phyloP scores from a whole-genome alignment of 2,797 vertebrate species.

The Chromis chromis region DNA sequence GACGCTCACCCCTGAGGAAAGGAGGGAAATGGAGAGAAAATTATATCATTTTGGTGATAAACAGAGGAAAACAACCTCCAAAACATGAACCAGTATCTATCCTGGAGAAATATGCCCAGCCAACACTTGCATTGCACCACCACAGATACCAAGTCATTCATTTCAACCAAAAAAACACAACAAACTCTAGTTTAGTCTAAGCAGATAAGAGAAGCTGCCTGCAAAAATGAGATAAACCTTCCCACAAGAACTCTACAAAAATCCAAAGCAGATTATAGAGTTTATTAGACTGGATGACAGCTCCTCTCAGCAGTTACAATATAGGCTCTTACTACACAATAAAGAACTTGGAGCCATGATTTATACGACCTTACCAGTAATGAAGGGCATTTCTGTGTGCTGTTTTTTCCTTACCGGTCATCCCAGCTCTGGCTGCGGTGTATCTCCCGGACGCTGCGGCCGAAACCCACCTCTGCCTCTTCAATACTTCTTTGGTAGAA shows the following conservation, averaged over 20 bases:
- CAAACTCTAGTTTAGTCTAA: not conserved
- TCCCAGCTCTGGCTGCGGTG: slow-evolving; percentile 96
- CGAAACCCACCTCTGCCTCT: slow-evolving; percentile 89
- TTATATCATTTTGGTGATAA: slow-evolving; percentile 13
- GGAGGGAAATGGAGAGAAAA: slow-evolving; percentile 32
- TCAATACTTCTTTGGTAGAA: slow-evolving; percentile 96
- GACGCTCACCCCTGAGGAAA: slow-evolving; percentile 87
- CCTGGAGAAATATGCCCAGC: not conserved
- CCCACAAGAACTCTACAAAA: slow-evolving; percentile 1
- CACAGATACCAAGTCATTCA: not conserved
- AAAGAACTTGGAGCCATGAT: not conserved
- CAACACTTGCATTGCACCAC: not conserved
- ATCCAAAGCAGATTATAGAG: slow-evolving; percentile 12
- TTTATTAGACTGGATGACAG: slow-evolving; percentile 12
- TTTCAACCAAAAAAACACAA: slow-evolving; percentile 1
- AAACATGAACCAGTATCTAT: not conserved
- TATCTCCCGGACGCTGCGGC: slow-evolving; percentile 89
- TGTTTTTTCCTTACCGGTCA: slow-evolving; percentile 84
- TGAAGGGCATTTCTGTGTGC: not conserved
- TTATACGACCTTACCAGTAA: not conserved
- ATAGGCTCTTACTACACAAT: not conserved
- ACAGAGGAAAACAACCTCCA: slow-evolving; percentile 14
- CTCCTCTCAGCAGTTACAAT: slow-evolving; percentile 9
- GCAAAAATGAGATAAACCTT: slow-evolving; percentile 9
- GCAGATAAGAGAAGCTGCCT: not conserved